A percentile compares a stretch with the other conserved stretches of the same genome.
These are phyloP conservation scores for Plectrocnemia conspersa DNA, from an alignment of 1,140 invertebrate species.

Conservation along the genomic window DNA sequence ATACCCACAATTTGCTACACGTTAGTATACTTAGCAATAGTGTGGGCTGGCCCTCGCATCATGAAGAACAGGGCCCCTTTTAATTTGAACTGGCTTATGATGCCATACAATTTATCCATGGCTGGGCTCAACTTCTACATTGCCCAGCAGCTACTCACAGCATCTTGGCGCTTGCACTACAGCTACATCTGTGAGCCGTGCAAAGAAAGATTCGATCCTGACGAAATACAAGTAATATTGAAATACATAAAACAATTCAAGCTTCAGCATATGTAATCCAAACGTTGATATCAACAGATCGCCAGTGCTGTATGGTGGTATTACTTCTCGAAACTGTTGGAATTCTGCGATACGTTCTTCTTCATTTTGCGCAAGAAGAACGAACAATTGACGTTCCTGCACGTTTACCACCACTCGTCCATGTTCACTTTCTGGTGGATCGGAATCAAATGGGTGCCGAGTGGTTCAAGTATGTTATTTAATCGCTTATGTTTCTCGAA, in stretches of 20 bases:
- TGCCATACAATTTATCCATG: slow-evolving; percentile 84
- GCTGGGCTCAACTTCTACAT: slow-evolving; percentile 82
- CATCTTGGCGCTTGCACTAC: slow-evolving; percentile 73
- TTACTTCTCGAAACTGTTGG: slow-evolving; percentile 89
- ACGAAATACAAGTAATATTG: slow-evolving; percentile 73
- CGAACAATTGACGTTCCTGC: slow-evolving; percentile 82
- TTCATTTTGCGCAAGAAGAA: slow-evolving; percentile 86
- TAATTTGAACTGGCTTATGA: slow-evolving; percentile 69
- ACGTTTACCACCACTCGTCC: slow-evolving; percentile 88
- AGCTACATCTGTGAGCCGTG: slow-evolving; percentile 89
- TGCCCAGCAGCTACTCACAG: slow-evolving; percentile 67
- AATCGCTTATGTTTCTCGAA: neutral
- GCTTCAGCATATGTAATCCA: neutral
- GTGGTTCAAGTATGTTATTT: slow-evolving; percentile 76
- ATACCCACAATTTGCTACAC: slow-evolving; percentile 71
- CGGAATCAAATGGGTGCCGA: slow-evolving; percentile 93
- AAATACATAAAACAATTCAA: neutral
- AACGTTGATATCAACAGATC: slow-evolving; percentile 62
- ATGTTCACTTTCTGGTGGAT: slow-evolving; percentile 96
- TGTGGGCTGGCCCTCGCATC: slow-evolving; percentile 73
- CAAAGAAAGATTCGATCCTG: slow-evolving; percentile 69
- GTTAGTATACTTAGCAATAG: slow-evolving; percentile 71
- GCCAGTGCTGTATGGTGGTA: slow-evolving; percentile 95
- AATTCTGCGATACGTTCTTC: slow-evolving; percentile 91
- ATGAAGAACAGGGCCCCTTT: slow-evolving; percentile 80